Conservation (phyloP, 2,113 vertebrate species). For the Calidris pygmaea region DNA sequence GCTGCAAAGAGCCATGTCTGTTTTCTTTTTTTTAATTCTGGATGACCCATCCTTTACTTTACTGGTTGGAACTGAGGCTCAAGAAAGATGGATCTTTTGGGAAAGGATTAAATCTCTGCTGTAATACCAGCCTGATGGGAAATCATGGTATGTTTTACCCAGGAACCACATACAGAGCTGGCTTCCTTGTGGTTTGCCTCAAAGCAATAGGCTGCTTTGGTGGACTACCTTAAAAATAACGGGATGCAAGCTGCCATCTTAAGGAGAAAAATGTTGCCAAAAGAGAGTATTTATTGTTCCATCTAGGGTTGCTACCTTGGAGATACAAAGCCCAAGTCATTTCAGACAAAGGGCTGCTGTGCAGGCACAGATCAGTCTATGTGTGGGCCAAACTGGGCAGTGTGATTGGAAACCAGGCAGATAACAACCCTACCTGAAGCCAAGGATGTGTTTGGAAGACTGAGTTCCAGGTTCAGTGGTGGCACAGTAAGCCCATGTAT, state of each 20-base stretch:
- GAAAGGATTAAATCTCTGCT: conserved; percentile 3
- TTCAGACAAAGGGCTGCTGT: conserved; percentile 51
- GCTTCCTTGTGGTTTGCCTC: neutral
- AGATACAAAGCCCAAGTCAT: conserved; percentile 58
- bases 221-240: conserved; percentile 50
- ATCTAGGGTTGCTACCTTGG: conserved; percentile 48
- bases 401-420: conserved; percentile 46
- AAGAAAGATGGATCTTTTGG: conserved; percentile 34
- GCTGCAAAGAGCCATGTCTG: conserved; percentile 51
- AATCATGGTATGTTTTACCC: neutral
- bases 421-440: conserved; percentile 46
- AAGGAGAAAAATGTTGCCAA: conserved; percentile 32
- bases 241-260: conserved; percentile 43
- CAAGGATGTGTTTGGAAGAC: conserved; percentile 48
- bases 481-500: conserved; percentile 17
- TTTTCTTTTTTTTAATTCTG: conserved; percentile 2
- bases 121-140: neutral
- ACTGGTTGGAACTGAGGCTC: neutral
- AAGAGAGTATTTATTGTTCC: conserved; percentile 54
- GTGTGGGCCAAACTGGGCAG: conserved; percentile 32
- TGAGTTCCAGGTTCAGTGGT: conserved; percentile 23
- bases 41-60: conserved; percentile 27
- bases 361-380: conserved; percentile 27
- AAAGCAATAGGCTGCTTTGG: neutral
- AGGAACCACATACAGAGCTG: neutral